Conservation (phyloP, 2,113 vertebrate genomes). For the Orthonyx spaldingii region DNA sequence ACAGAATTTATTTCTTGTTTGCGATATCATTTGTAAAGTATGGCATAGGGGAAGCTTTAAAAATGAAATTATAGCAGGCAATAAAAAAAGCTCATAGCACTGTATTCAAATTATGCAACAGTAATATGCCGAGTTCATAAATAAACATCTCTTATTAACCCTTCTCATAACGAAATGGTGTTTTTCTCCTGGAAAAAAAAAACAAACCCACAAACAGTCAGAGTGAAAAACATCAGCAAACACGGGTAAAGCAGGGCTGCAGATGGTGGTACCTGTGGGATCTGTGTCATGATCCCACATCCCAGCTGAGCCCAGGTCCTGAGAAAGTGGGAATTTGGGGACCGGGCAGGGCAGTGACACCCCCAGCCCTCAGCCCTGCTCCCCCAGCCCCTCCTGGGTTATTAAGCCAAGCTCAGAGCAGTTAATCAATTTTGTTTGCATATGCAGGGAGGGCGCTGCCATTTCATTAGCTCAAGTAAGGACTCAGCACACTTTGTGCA, state of each 20-base stretch:
- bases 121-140: conserved; percentile 77
- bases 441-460: conserved; percentile 26
- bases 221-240: neutral
- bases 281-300: neutral
- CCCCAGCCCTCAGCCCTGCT: neutral
- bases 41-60: conserved; percentile 76
- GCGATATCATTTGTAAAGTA: conserved; percentile 78
- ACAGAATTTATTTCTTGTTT: conserved; percentile 80
- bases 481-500: conserved; percentile 28
- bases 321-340: neutral
- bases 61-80: conserved; percentile 79
- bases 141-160: conserved; percentile 77
- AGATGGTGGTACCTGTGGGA: neutral
- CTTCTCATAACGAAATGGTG: conserved; percentile 55
- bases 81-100: conserved; percentile 76
- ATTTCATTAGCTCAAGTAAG: conserved; percentile 66
- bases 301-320: neutral
- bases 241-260: neutral
- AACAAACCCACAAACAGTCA: too few relatives aligned
- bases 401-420: neutral
- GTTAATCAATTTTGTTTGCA: conserved; percentile 67
- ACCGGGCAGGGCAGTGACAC: neutral
- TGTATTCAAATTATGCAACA: conserved; percentile 78
- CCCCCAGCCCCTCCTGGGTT: neutral
- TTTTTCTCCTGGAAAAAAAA: neutral